phyloP scores from a whole-genome alignment of 2,888 invertebrate genomes.

The Thymelicus lineola region DNA sequence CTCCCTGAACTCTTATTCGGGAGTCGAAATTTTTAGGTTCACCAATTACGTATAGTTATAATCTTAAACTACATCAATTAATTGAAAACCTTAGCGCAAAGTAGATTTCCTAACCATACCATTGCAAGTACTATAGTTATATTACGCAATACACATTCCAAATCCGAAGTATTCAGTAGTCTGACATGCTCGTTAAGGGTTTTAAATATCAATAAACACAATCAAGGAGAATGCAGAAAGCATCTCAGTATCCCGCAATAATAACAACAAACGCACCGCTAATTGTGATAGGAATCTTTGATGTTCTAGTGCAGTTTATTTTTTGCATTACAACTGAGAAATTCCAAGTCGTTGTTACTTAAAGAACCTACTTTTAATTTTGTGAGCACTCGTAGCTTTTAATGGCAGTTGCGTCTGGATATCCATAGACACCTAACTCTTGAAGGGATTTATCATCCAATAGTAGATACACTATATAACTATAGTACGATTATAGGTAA shows the following conservation, averaged over 20 bases:
- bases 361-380: neutral
- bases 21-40: no score
- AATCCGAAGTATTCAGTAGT: neutral
- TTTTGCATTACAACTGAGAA: constrained; percentile 14
- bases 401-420: no score
- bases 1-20: no score
- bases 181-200: constrained; percentile 6
- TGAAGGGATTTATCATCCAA: no score
- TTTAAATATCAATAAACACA: constrained; percentile 17
- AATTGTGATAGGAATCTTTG: constrained; percentile 37
- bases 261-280: constrained; percentile 45
- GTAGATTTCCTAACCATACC: no score
- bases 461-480: no score
- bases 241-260: constrained; percentile 16
- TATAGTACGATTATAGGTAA: no score
- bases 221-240: constrained; percentile 20
- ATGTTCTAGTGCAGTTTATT: constrained; percentile 25
- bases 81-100: no score
- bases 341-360: constrained; percentile 11
- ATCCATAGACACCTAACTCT: no score
- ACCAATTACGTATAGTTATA: no score
- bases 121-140: no score
- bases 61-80: no score
- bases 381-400: neutral
- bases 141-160: neutral